phyloP scores from a whole-genome alignment of 2,888 invertebrate genomes.

The Smittia aterrima region DNA sequence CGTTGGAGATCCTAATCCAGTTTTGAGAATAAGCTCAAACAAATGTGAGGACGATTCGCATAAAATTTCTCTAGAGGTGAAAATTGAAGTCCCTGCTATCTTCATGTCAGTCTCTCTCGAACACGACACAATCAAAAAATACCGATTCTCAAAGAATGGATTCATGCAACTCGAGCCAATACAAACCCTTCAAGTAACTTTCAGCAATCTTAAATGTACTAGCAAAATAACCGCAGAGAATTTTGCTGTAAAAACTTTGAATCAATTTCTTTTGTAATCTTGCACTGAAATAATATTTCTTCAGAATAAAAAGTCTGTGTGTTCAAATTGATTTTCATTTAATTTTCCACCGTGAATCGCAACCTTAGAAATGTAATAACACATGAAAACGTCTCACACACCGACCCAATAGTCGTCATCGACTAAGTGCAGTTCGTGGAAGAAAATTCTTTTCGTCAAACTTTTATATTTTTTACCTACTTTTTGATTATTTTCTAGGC shows the following conservation, averaged over 20 bases:
- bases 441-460: no score
- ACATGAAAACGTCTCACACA: background rate
- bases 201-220: conserved; percentile 46
- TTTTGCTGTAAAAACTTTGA: conserved; percentile 50
- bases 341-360: background rate
- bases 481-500: no score
- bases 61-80: conserved; percentile 49
- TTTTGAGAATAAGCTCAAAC: conserved; percentile 54
- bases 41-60: conserved; percentile 43
- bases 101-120: conserved; percentile 51
- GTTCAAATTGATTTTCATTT: background rate
- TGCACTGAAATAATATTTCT: background rate
- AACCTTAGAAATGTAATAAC: conserved; percentile 3
- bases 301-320: background rate
- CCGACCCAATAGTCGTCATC: no score
- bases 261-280: conserved; percentile 46
- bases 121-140: conserved; percentile 46
- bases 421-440: no score
- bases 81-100: conserved; percentile 49
- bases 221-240: conserved; percentile 45
- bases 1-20: conserved; percentile 58
- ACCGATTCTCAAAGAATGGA: conserved; percentile 51
- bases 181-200: conserved; percentile 49
- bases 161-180: conserved; percentile 50
- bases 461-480: no score